A percentile compares a stretch with the other conserved stretches of the same genome.
Conservation (phyloP, 2,113 vertebrate genomes). For the Rhea americana region DNA sequence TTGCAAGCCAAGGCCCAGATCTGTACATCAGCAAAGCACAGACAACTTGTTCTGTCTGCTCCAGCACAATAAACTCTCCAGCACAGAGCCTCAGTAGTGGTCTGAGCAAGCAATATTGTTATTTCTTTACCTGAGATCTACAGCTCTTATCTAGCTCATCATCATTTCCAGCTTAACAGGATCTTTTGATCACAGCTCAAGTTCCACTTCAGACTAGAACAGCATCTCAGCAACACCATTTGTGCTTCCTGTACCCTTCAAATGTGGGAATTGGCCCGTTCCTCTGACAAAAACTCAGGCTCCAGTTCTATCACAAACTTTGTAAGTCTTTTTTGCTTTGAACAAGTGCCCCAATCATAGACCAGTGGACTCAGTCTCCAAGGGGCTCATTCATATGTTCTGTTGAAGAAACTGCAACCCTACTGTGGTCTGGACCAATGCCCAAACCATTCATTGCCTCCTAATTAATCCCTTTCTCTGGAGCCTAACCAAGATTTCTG, state of each 20-base stretch:
- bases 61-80: neutral
- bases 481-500: neutral
- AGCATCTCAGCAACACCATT: neutral
- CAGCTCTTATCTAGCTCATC: neutral
- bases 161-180: neutral
- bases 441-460: neutral
- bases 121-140: neutral
- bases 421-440: neutral
- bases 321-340: neutral
- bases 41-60: neutral
- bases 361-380: neutral
- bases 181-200: neutral
- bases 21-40: neutral
- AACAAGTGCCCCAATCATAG: neutral
- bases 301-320: neutral
- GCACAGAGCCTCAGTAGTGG: neutral
- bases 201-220: neutral
- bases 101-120: neutral
- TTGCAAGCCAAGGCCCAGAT: neutral
- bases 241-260: neutral
- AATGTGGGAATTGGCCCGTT: neutral
- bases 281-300: neutral
- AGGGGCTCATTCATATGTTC: neutral
- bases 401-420: neutral
- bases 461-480: neutral